Evolutionary conservation across 2,113 vertebrate genomes (phyloP), one percentile per base, ranked within the genome.

Genomic region (Hippopotamus amphibius): DNA sequence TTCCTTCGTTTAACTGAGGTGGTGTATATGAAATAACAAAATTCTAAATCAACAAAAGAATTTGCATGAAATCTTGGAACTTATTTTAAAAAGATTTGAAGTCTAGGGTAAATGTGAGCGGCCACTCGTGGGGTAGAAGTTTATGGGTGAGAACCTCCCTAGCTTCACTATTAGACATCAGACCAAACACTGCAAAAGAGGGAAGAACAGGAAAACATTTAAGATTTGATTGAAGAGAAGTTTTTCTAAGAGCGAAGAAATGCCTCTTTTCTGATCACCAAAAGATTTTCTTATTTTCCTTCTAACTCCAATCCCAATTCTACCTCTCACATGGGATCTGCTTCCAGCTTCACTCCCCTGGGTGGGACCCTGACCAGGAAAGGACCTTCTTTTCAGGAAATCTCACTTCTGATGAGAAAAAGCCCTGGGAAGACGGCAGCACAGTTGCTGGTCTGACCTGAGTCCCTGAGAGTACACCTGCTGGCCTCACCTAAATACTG

Each of bases 1-100:
- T 53, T 30, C 41, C 43, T 95, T 89, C n/a, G 24, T 30, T 91
- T 81, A 89, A 59, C 87, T 41, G 61, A 95, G 37, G 30, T 4
- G 26, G 28, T 53, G 0, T 7, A 28, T 14, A 12, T 57, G 4
- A 3, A 88, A 61, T 57, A 92, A 68, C 15, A 82, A 84, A 89
- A 59, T 26, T 63, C 43, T 48, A 82, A 33, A 43, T n/a, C 41
- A 65, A 57, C n/a, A 37, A 3, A 72, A 84, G 53, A 77, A 69
- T 69, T 33, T 8, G 10, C 48, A 33, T 5, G 13, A 30, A n/a
- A 12, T 50, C 46, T 63, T 71, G n/a, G 43, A 82, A 19, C 5
- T 46, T 74, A 26, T 21, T 41, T 28, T 28, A 43, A 46, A 50
- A 83, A 89, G 48, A 57, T 41, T 19, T 77, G 55, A 92, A 72